These are phyloP conservation scores for Carassius carassius DNA, from an alignment of 2,113 vertebrate species.

Conservation along the genomic window DNA sequence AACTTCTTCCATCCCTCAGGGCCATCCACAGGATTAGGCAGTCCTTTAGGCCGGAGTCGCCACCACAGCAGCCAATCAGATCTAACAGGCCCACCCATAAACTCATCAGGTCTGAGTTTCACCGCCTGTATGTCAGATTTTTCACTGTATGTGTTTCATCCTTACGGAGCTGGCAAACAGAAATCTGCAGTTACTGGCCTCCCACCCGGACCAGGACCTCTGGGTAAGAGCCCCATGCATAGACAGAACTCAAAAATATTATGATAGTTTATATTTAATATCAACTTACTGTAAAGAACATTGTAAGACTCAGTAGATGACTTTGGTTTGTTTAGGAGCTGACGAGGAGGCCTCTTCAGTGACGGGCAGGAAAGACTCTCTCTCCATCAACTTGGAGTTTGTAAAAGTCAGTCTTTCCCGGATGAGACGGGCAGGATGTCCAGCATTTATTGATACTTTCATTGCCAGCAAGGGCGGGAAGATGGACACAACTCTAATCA, in stretches of 20 bases:
- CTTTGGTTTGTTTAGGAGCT: constrained; percentile 74
- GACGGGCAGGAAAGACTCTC: constrained; percentile 94
- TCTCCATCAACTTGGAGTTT: constrained; percentile 98
- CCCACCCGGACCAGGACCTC: constrained; percentile 82
- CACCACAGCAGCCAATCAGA: constrained; percentile 98
- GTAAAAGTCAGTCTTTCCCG: constrained; percentile 97
- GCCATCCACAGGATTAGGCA: constrained; percentile 83
- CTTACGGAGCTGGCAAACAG: constrained; percentile 96
- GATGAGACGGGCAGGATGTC: constrained; percentile 89
- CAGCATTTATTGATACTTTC: constrained; percentile 89
- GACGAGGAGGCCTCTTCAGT: constrained; percentile 95
- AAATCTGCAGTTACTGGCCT: constrained; percentile 89
- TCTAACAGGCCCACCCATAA: constrained; percentile 83
- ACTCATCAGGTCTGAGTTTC: constrained; percentile 95
- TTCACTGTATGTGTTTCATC: constrained; percentile 96
- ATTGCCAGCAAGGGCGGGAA: constrained; percentile 85
- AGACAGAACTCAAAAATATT: not conserved
- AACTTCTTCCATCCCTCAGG: constrained; percentile 68
- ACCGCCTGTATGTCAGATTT: constrained; percentile 99
- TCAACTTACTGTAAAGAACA: not conserved
- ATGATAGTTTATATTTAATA: not conserved
- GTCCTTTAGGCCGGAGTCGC: constrained; percentile 89
- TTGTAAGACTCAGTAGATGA: not conserved
- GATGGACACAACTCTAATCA: constrained; percentile 96
- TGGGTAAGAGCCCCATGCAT: constrained; percentile 76